Evolutionary conservation across 2,888 invertebrate genomes (phyloP).

Genomic region (Volucella inanis): DNA sequence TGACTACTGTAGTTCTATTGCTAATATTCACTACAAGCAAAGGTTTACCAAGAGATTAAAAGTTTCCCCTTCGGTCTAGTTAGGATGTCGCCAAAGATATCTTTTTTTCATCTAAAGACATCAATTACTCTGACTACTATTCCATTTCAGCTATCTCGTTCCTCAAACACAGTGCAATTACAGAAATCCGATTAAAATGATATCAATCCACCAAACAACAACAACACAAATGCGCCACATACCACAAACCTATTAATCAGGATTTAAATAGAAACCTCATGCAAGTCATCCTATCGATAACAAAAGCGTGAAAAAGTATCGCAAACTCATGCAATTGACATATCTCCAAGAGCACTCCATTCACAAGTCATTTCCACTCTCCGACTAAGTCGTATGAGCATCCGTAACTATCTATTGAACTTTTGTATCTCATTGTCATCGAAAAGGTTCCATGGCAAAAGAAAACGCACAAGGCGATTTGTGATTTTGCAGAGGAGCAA

Average conservation of each 20-base stretch:
- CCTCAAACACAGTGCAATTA: conserved; percentile 43
- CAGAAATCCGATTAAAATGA: conserved; percentile 68
- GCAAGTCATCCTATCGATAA: conserved; percentile 41
- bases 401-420: conserved; percentile 54
- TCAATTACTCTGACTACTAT: too few species aligned
- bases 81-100: too few species aligned
- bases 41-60: too few species aligned
- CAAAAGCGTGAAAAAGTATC: conserved; percentile 14
- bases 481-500: conserved; percentile 34
- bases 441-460: conserved; percentile 5
- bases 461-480: conserved; percentile 57
- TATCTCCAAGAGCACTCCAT: conserved; percentile 48
- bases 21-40: too few species aligned
- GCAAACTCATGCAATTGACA: conserved; percentile 63
- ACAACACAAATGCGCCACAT: background rate
- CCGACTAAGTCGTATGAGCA: conserved; percentile 56
- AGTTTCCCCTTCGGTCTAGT: too few species aligned
- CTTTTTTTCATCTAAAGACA: too few species aligned
- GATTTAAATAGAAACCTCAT: conserved; percentile 47
- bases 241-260: conserved; percentile 57
- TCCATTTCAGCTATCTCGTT: background rate
- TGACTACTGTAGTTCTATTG: too few species aligned
- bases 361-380: conserved; percentile 55
- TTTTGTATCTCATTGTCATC: conserved; percentile 45
- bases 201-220: conserved; percentile 29